Conservation (phyloP, 2,888 invertebrate genomes). For the Neria commutata region DNA sequence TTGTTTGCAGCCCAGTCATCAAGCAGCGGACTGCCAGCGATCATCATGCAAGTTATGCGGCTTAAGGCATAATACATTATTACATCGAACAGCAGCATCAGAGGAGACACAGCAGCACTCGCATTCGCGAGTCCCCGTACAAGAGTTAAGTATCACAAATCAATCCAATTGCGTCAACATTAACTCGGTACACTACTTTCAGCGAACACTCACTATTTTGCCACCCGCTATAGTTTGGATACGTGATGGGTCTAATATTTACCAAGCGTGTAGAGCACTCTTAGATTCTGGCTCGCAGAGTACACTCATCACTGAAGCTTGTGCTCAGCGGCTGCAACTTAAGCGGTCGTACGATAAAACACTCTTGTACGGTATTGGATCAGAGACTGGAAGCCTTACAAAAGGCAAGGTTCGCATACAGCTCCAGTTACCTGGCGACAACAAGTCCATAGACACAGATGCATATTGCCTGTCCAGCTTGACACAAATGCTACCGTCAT, state of each 20-base stretch:
- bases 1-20: constrained; percentile 16
- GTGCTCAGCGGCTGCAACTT: constrained; percentile 21
- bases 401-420: constrained; percentile 19
- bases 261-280: constrained; percentile 21
- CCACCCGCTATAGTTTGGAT: constrained; percentile 22
- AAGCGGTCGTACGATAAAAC: constrained; percentile 19
- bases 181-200: not conserved
- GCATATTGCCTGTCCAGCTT: constrained; percentile 17
- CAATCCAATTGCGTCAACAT: not conserved
- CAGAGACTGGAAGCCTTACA: constrained; percentile 5
- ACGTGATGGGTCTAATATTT: constrained; percentile 1
- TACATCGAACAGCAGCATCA: constrained; percentile 10
- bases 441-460: constrained; percentile 6
- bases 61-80: constrained; percentile 22
- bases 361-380: constrained; percentile 22
- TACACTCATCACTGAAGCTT: constrained; percentile 22
- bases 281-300: constrained; percentile 22
- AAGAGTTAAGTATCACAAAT: not conserved
- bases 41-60: constrained; percentile 15
- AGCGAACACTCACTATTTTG: constrained; percentile 5
- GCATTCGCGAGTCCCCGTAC: not conserved
- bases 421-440: not conserved
- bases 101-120: not conserved
- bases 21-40: constrained; percentile 14
- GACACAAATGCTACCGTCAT: constrained; percentile 20